phyloP scores from a whole-genome alignment of 2,888 invertebrate species.

The Drosophila birchii region DNA sequence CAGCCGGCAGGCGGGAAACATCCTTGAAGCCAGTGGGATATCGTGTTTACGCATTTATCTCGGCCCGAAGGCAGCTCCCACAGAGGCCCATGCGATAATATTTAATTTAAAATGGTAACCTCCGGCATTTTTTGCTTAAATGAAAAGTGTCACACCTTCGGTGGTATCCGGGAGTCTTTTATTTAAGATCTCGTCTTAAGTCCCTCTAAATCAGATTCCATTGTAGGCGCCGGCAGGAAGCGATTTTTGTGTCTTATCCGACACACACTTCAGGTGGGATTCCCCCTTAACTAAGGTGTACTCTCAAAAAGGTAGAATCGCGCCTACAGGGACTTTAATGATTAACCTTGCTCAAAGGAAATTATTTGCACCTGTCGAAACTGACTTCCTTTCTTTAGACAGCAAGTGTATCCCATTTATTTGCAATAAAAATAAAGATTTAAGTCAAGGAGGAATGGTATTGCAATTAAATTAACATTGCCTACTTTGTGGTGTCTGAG shows the following conservation, averaged over 20 bases:
- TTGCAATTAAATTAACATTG: background rate
- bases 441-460: background rate
- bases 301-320: background rate
- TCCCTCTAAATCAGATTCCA: slow-evolving; percentile 32
- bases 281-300: slow-evolving; percentile 5
- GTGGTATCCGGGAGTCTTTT: slow-evolving; percentile 14
- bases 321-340: background rate
- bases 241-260: slow-evolving; percentile 18
- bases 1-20: background rate
- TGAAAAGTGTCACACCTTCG: slow-evolving; percentile 43
- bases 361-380: background rate
- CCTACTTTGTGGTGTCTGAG: background rate
- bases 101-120: slow-evolving; percentile 67
- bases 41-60: slow-evolving; percentile 53
- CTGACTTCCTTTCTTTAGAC: background rate
- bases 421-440: slow-evolving; percentile 6
- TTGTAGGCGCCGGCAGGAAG: slow-evolving; percentile 26
- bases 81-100: slow-evolving; percentile 53
- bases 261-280: slow-evolving; percentile 11
- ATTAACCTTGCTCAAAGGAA: slow-evolving; percentile 1
- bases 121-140: slow-evolving; percentile 51
- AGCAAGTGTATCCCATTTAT: slow-evolving; percentile 1
- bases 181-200: slow-evolving; percentile 20
- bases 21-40: slow-evolving; percentile 34
- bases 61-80: slow-evolving; percentile 42